Evolutionary conservation across 1,140 invertebrate species (phyloP), one percentile per base, ranked within the genome.

Genomic region (Drosophila albomicans): DNA sequence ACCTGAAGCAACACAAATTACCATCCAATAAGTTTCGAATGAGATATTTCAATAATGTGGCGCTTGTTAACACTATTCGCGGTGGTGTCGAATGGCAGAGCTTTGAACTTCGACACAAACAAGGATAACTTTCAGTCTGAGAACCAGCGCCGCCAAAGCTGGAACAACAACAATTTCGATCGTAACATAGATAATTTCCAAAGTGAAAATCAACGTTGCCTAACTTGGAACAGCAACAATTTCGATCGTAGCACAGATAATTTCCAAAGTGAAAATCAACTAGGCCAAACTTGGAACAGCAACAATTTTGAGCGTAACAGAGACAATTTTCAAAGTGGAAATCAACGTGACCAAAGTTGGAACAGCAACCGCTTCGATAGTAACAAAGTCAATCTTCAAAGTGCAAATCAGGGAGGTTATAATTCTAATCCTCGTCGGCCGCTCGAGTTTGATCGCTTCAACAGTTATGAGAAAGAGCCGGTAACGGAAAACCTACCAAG

Each of bases 101-200:
- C 79, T 20, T 58, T 85, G 64, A 79, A 88, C 51, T 95, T 25
- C 20, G 20, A 25, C 3, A 25, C 3, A 25, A 25, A 25, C 20
- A 25, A 25, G 3, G 20, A 25, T 25, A 25, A 25, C 20, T 25
- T 25, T 4, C 20, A 25, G 4, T 25, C 20, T 25, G 20, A 25
- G 20, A 3, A 25, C 20, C 20, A 25, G 3, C 20, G 20, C 20
- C 20, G 20, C 3, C 20, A 25, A 25, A 25, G 0, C 0, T 25
- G 20, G 20, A 25, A 25, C 20, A 20, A 1, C 16, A 16, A 16
- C 16, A 16, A 16, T 16, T 16, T 16, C 16, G 16, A 16, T 16
- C 16, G 16, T 16, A 16, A 1, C 16, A 16, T 16, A 16, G 16
- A 16, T 16, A 16, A 16, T 16, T 16, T 16, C 1, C 16, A 16